Base-by-base conservation (phyloP, 2,888 invertebrate genomes). In the Biston betularia region DNA sequence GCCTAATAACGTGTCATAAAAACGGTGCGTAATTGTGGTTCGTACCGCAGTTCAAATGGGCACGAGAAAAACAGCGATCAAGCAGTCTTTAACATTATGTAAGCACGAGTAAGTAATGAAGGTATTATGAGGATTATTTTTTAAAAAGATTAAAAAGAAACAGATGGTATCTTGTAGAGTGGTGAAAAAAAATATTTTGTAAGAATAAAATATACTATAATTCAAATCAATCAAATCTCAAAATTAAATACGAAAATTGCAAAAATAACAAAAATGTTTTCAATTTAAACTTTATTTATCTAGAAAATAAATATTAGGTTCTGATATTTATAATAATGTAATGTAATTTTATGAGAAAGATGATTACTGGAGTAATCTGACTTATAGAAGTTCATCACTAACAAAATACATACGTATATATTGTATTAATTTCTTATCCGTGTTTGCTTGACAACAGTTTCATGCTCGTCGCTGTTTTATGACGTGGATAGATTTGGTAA, bases 31-130 rank as follows among this genome's bases (percentile, higher is more conserved):
- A 71, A 73, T 73, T 68, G 60, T 66, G 48, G 61, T n/a, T 64
- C 82, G 79, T 79, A 63, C 49, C 77, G 79, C 68, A 46, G 15
- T 12, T 60, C 49, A 52, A 14, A 74, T 77, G 82, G 78, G 74
- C 72, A 80, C 79, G 62, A 24, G 63, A 69, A 70, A 59, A 75
- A 75, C 71, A 69, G 75, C 75, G 76, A 77, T 71, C 76, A 78
- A 77, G 73, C 77, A 53, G 74, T 79, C 81, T 81, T 82, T 66
- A 57, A 62, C n/a, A 62, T 79, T 79, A 79, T 80, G 83, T 78
- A 79, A 82, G 35, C 78, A 73, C 72, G 75, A 78, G 72, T 80
- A n/a, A n/a, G n/a, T n/a, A n/a, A n/a, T n/a, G n/a, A n/a, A n/a
- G n/a, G n/a, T n/a, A 77, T 80, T 78, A 77, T 78, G 77, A 76